Evolutionary conservation across 1,140 invertebrate species (phyloP), one percentile per base, ranked within the genome.

Genomic region (Thrips palmi): DNA sequence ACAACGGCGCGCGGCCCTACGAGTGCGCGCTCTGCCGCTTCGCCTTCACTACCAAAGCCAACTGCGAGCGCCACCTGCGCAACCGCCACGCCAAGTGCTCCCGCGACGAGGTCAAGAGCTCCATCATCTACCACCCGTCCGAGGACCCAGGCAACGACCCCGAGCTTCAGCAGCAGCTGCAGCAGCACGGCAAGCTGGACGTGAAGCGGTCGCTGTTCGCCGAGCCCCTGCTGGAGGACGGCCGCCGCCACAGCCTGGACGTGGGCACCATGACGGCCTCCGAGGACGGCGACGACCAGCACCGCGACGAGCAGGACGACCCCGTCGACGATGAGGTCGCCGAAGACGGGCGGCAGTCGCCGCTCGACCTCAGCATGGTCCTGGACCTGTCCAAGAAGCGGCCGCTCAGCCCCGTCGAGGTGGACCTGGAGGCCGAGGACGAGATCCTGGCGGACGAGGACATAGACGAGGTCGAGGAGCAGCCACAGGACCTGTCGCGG

Each of bases 1-100:
- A 96, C 58, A 94, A 92, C 51, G 89, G 89, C 0, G 88, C 94
- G 49, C 66, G 88, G 3, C 91, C 91, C 0, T 97, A 87, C 51
- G 84, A 93, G 52, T 96, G 92, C 51, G 71, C 75, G 1, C 68
- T 93, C 2, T 97, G 92, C 56, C 85, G 87, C 47, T 93, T 86
- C 48, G 86, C 88, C 1, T 97, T 96, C 56, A 96, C 91, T 1
- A 97, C 91, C 0, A 94, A 96, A 58, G 73, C 82, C 0, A 88
- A 88, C 47, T 88, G 83, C 50, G 83, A 88, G 55, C 58, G 83
- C 1, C 83, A 97, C 64, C 64, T 96, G 52, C 63, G 88, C 51
- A 83, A 96, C 63, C 64, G 85, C 1, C 91, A 97, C 51, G 73
- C 77, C 0, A 81, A 88, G 62, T 63, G 73, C 30, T 70, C 74